A percentile compares a stretch with the other conserved stretches of the same genome.
Evolutionary conservation across 2,888 invertebrate genomes (phyloP).

Genomic region (Drosophila austrosaltans): DNA sequence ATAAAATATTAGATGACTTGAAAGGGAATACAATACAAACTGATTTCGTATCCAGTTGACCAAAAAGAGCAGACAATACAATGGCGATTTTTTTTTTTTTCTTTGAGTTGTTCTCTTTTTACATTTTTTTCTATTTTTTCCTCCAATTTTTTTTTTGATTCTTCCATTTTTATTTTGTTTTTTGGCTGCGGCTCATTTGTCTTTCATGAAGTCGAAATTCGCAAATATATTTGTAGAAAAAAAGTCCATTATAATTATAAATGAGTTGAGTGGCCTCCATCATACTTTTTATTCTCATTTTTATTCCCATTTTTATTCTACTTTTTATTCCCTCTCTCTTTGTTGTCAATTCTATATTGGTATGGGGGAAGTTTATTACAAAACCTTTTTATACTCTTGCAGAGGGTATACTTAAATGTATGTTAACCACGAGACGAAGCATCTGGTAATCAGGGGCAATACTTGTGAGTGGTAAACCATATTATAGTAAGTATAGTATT

Average conservation of each 20-base stretch:
- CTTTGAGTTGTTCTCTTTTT: conserved; percentile 1
- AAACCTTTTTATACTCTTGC: conserved; percentile 28
- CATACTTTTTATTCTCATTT: conserved; percentile 65
- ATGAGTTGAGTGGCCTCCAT: conserved; percentile 72
- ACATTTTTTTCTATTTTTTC: conserved; percentile 13
- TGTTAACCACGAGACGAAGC: too few species aligned
- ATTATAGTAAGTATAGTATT: too few species aligned
- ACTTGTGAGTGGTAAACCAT: too few species aligned
- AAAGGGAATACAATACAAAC: conserved; percentile 75
- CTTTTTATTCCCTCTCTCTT: neutral
- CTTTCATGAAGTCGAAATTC: conserved; percentile 54
- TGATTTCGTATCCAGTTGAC: conserved; percentile 65
- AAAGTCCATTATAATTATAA: conserved; percentile 80
- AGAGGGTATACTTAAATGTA: too few species aligned
- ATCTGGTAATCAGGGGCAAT: too few species aligned
- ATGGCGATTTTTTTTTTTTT: conserved; percentile 27
- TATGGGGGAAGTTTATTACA: conserved; percentile 47
- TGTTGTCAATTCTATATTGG: conserved; percentile 4
- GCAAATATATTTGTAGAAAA: conserved; percentile 59
- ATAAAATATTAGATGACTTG: conserved; percentile 75
- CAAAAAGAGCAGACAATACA: conserved; percentile 68
- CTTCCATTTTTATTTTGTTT: conserved; percentile 24
- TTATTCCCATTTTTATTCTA: conserved; percentile 20
- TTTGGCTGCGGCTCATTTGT: conserved; percentile 75
- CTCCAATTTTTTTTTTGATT: conserved; percentile 25